Conservation (phyloP, 2,888 invertebrate species). For the Rutpela maculata region DNA sequence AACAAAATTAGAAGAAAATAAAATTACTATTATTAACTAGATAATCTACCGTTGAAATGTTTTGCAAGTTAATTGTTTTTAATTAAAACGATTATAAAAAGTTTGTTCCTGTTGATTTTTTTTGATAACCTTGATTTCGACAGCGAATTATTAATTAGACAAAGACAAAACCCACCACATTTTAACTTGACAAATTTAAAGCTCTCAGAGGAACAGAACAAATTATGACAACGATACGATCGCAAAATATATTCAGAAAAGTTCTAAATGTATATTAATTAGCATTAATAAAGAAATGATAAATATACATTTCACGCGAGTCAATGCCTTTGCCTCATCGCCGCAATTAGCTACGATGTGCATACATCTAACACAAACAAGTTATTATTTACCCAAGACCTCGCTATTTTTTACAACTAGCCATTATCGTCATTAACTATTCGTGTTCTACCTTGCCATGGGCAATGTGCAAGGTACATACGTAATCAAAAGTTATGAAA, state of each 20-base stretch:
- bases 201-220: not conserved
- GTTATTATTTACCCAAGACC: slow-evolving; percentile 39
- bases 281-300: slow-evolving; percentile 1
- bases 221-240: not conserved
- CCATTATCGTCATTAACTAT: slow-evolving; percentile 28
- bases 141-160: not conserved
- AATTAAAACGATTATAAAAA: not conserved
- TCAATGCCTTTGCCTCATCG: slow-evolving; percentile 38
- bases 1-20: not conserved
- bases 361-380: slow-evolving; percentile 38
- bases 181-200: not conserved
- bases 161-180: not conserved
- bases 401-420: slow-evolving; percentile 34
- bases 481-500: not conserved
- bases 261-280: slow-evolving; percentile 5
- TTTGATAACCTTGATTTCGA: not conserved
- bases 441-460: slow-evolving; percentile 34
- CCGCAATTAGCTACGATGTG: slow-evolving; percentile 29
- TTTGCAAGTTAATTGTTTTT: slow-evolving; percentile 2
- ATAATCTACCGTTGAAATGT: not conserved
- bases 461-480: slow-evolving; percentile 27
- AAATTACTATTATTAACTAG: not conserved
- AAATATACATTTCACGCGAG: slow-evolving; percentile 26
- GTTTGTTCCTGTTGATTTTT: not conserved
- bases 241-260: not conserved